Evolutionary conservation across 2,113 vertebrate species (phyloP), one percentile per base, ranked within the genome.

Genomic region (Podarcis cretensis): DNA sequence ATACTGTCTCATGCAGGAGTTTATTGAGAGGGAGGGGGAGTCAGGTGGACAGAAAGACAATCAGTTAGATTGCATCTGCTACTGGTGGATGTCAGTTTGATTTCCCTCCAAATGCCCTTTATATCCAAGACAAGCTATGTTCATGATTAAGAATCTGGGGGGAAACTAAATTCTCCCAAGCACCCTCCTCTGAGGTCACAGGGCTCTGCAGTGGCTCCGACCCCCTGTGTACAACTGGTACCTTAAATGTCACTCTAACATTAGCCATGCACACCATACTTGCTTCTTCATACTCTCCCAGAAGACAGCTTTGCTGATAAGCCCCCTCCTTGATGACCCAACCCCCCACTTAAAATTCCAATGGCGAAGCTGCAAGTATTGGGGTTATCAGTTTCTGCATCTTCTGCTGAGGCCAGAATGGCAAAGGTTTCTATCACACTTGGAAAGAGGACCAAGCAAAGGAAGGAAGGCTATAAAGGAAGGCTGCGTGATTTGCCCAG

Each of bases 331-430:
- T 3, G 32, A 30, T 80, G 86, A n/a, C 68, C 81, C 71, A 43
- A 54, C 9, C 81, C 6, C 6, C 23, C 92, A 89, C 87, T 93
- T 95, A 74, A 93, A 89, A 92, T 96, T 92, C 89, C 91, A 92
- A 0, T 4, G 48, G 32, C n/a, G 73, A 87, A 92, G 40, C 1
- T 13, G 43, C 48, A 90, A 63, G 21, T n/a, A 35, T 0, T 35
- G 9, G 4, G 66, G 12, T 87, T 92, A 89, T 92, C 92, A 84
- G 6, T 25, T 30, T 75, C 73, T 66, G 66, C 27, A n/a, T 21
- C 30, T 54, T 76, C 35, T 73, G 30, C 77, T 77, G 59, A 43
- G 48, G 68, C 57, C 6, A 13, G n/a, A 3, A 18, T 32, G 68
- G 68, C 30, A 37, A 32, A 81, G 4, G 1, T 0, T 16, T 20